Base-by-base conservation (phyloP, 2,888 invertebrate genomes). In the Lycia hirtaria region DNA sequence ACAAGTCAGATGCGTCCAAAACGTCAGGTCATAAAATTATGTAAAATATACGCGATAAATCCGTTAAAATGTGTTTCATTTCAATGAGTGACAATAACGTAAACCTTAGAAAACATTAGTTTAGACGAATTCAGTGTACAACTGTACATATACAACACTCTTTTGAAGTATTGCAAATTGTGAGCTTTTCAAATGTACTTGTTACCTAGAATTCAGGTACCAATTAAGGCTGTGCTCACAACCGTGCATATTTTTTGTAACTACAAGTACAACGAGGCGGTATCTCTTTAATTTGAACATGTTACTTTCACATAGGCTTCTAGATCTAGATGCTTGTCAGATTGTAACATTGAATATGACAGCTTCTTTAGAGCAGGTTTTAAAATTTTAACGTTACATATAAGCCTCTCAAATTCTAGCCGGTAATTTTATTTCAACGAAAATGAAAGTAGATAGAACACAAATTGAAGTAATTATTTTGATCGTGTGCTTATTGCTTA, bases 301-400 rank as follows among this genome's bases (percentile, higher is more conserved):
- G 14, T 35, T 35, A 47, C 47, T 47, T 47, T 47, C 47, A 47
- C 35, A n/a, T n/a, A 47, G 22, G 9, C 35, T 17, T 19, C 28
- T 47, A 33, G 33, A 45, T 44, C 44, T 45, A 47, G 47, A 47
- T 35, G 35, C 35, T 35, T 47, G 47, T 47, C 47, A 35, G 47
- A 35, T n/a, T 35, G 24, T 35, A 47, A 24, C 47, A 22, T 24
- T 35, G 12, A 6, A 22, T 47, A n/a, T 47, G 47, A 47, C 47
- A 35, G 47, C 47, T 47, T 47, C 33, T 35, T 35, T 15, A 17
- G 17, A 47, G 24, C 35, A 35, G 26, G 47, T 35, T 47, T 47
- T 26, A 26, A 47, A 35, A 24, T 35, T 33, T 15, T 12, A 35
- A n/a, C 12, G 9, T 35, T 7, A 9, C 30, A 9, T 0, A 10